Percentiles rank a stretch among this genome's conserved stretches.
Conservation (phyloP, 2,797 vertebrate species). For the Pseudochirops corinnae region DNA sequence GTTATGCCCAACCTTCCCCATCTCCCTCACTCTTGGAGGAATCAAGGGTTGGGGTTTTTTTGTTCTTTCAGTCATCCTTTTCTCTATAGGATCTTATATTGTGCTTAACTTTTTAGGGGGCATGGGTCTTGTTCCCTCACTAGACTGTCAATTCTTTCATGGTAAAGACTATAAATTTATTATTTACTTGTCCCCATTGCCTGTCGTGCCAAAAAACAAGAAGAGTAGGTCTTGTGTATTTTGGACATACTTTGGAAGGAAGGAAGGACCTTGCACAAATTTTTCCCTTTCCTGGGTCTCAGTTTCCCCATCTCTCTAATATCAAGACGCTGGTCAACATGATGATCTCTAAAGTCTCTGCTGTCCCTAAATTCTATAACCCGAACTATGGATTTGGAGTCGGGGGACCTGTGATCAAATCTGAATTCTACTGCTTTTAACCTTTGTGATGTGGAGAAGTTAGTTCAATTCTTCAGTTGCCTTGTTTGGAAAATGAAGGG, state of each 20-base stretch:
- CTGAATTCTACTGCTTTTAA: not conserved
- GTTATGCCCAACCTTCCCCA: not conserved
- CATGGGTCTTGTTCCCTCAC: not conserved
- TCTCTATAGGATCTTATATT: not conserved
- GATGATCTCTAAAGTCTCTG: not conserved
- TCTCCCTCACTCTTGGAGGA: not conserved
- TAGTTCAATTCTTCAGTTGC: not conserved
- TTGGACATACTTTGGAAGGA: conserved; percentile 38
- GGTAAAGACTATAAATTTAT: not conserved
- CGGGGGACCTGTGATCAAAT: not conserved
- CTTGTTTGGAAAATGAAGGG: not conserved
- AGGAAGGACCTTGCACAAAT: not conserved
- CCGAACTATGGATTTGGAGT: not conserved
- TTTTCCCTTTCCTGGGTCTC: not conserved
- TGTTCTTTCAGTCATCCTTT: not conserved
- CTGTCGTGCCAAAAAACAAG: not conserved
- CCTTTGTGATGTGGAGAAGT: not conserved
- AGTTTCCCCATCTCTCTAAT: not conserved
- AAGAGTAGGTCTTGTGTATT: not conserved
- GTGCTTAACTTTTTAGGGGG: not conserved
- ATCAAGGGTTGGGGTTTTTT: not conserved
- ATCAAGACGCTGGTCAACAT: not conserved
- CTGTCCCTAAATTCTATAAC: not conserved
- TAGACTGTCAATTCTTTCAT: not conserved
- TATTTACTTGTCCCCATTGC: not conserved